phyloP scores from a whole-genome alignment of 2,797 vertebrate species.

The Pterois miles region DNA sequence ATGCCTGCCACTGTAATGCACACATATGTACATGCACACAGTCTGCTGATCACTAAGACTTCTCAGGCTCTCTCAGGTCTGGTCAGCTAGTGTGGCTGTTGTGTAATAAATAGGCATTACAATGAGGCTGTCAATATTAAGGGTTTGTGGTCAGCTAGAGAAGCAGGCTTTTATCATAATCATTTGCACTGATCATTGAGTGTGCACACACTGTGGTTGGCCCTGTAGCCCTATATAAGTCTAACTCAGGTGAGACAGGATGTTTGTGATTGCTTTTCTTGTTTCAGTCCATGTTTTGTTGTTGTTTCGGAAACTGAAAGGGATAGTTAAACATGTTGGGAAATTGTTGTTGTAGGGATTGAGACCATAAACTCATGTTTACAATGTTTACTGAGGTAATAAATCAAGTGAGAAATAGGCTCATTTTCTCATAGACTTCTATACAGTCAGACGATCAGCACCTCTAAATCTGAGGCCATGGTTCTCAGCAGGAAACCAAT shows the following conservation, averaged over 20 bases:
- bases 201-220: background rate
- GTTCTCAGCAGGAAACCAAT: too few species aligned
- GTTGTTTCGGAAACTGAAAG: background rate
- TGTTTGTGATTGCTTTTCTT: background rate
- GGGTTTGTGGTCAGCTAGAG: slow-evolving; percentile 17
- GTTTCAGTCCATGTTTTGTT: background rate
- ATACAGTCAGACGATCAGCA: too few species aligned
- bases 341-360: too few species aligned
- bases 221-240: background rate
- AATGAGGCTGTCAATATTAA: slow-evolving; percentile 48
- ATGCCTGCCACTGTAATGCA: slow-evolving; percentile 59
- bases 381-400: too few species aligned
- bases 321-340: background rate
- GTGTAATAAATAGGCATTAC: slow-evolving; percentile 56
- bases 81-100: slow-evolving; percentile 39
- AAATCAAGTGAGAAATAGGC: too few species aligned
- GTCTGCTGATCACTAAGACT: slow-evolving; percentile 37
- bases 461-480: too few species aligned
- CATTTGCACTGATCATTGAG: slow-evolving; percentile 38
- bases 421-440: too few species aligned
- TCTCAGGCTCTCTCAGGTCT: slow-evolving; percentile 43
- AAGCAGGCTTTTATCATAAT: slow-evolving; percentile 35
- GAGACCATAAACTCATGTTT: too few species aligned
- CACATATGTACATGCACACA: slow-evolving; percentile 32
- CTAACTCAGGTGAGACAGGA: background rate